phyloP scores from a whole-genome alignment of 1,140 invertebrate genomes.

The Chymomyza costata region DNA sequence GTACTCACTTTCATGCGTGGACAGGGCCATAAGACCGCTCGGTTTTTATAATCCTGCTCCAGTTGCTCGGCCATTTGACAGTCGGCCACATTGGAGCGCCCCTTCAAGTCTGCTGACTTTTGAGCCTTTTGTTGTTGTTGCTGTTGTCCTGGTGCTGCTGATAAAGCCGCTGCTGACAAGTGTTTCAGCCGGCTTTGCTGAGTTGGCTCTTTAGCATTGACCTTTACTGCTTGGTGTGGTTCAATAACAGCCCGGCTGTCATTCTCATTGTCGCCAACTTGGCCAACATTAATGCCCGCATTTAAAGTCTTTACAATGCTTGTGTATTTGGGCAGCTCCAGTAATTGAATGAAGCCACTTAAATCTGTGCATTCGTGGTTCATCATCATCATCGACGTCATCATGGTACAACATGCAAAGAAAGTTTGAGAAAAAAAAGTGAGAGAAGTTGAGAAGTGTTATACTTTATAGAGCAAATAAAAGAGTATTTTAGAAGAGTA shows the following conservation, averaged over 20 bases:
- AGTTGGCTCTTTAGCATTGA: slow-evolving; percentile 31
- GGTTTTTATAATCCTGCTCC: slow-evolving; percentile 66
- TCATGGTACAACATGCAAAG: slow-evolving; percentile 9
- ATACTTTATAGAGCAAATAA: slow-evolving; percentile 59
- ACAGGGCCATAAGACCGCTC: slow-evolving; percentile 70
- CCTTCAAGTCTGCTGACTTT: slow-evolving; percentile 18
- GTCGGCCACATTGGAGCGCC: slow-evolving; percentile 49
- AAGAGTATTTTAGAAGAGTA: slow-evolving; percentile 43
- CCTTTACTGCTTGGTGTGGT: slow-evolving; percentile 18
- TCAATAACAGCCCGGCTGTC: slow-evolving; percentile 40
- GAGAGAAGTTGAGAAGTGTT: slow-evolving; percentile 23
- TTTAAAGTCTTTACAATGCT: slow-evolving; percentile 73
- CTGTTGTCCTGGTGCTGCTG: slow-evolving; percentile 23
- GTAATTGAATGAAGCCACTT: slow-evolving; percentile 73
- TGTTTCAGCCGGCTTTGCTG: slow-evolving; percentile 42
- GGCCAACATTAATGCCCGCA: slow-evolving; percentile 62
- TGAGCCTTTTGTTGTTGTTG: slow-evolving; percentile 12
- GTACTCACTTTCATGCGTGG: slow-evolving; percentile 71
- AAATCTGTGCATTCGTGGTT: slow-evolving; percentile 57
- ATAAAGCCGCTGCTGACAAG: slow-evolving; percentile 37
- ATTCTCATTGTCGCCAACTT: slow-evolving; percentile 12
- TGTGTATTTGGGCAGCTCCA: slow-evolving; percentile 70
- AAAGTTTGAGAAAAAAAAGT: slow-evolving; percentile 39
- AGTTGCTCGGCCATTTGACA: slow-evolving; percentile 64
- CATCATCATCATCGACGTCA: slow-evolving; percentile 16